These are phyloP conservation scores for Platyrinchus mystaceus DNA, from an alignment of 2,797 vertebrate genomes.

Conservation along the genomic window DNA sequence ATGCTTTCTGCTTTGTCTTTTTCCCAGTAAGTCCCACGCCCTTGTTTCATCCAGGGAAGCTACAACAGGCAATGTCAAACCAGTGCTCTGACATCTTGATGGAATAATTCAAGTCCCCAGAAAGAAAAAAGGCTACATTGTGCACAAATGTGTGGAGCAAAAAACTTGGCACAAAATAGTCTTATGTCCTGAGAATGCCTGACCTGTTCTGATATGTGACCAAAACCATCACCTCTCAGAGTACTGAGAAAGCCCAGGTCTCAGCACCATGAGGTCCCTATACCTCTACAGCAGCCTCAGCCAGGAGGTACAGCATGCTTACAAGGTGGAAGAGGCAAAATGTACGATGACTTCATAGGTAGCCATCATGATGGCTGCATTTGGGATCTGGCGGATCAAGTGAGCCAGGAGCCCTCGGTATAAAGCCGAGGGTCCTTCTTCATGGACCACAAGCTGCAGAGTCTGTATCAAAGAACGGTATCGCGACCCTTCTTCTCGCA, in stretches of 20 bases:
- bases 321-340: slow-evolving; percentile 36
- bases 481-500: slow-evolving; percentile 66
- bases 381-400: slow-evolving; percentile 70
- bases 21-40: not conserved
- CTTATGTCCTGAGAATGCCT: not conserved
- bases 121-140: not conserved
- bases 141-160: not conserved
- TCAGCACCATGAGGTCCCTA: not conserved
- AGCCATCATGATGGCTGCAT: slow-evolving; percentile 66
- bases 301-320: not conserved
- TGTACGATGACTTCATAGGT: slow-evolving; percentile 60
- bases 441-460: slow-evolving; percentile 51
- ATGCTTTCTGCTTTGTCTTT: not conserved
- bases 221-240: not conserved
- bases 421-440: slow-evolving; percentile 60
- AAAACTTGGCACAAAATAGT: not conserved
- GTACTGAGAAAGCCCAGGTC: not conserved
- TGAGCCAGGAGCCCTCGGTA: slow-evolving; percentile 66
- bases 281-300: not conserved
- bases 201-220: not conserved
- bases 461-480: slow-evolving; percentile 65
- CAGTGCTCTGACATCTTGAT: not conserved
- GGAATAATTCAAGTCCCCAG: not conserved
- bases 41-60: not conserved
- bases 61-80: not conserved